These are phyloP conservation scores for Thereuonema tuberculata DNA, from an alignment of 1,140 invertebrate species.

Conservation along the genomic window DNA sequence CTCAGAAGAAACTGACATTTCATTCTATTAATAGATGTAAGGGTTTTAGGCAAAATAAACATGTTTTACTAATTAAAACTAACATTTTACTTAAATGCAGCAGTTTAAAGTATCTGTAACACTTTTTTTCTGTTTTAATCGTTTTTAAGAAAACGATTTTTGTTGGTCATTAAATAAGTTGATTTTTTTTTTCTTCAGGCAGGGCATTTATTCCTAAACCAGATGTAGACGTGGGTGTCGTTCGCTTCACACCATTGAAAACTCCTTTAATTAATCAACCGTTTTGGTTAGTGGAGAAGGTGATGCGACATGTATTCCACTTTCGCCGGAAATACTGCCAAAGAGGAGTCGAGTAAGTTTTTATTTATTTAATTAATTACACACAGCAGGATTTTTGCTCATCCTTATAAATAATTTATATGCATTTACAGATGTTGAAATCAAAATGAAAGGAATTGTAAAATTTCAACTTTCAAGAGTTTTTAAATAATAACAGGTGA, in stretches of 20 bases:
- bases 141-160: no score
- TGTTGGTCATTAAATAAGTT: no score
- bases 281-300: slow-evolving; percentile 81
- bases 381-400: slow-evolving; percentile 1
- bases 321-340: slow-evolving; percentile 71
- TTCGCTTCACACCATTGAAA: slow-evolving; percentile 64
- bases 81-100: slow-evolving; percentile 1
- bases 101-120: neutral
- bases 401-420: neutral
- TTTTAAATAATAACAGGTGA: no score
- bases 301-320: slow-evolving; percentile 69
- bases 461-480: no score
- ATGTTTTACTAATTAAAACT: slow-evolving; percentile 10
- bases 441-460: neutral
- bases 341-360: slow-evolving; percentile 43
- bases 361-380: slow-evolving; percentile 1
- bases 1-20: no score
- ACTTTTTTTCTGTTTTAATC: slow-evolving; percentile 12
- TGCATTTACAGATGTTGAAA: neutral
- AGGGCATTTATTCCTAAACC: slow-evolving; percentile 82
- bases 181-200: slow-evolving; percentile 35
- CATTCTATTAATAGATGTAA: neutral
- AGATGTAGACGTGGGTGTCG: slow-evolving; percentile 90
- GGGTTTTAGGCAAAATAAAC: neutral
- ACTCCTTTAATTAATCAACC: slow-evolving; percentile 58